Percentiles rank a stretch among this genome's conserved stretches.
Conservation (phyloP, 2,113 vertebrate genomes). For the Hoplias malabaricus region DNA sequence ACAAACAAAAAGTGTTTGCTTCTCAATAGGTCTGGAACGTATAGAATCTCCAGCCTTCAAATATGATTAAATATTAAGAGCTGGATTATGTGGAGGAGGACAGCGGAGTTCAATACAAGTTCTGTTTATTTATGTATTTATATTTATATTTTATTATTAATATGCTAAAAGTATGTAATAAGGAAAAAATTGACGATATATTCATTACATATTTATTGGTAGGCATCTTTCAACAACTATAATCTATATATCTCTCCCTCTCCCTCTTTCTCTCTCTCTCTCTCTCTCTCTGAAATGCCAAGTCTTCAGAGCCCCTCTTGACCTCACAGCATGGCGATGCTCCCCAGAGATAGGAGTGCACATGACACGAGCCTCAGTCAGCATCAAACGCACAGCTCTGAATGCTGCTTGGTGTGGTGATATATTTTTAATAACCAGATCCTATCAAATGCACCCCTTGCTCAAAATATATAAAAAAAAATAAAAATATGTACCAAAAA, state of each 20-base stretch:
- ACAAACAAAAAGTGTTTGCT: constrained; percentile 8
- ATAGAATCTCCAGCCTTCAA: neutral
- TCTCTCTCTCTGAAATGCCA: constrained; percentile 50
- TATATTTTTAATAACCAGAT: constrained; percentile 75
- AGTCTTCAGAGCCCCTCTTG: constrained; percentile 63
- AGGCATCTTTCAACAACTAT: neutral
- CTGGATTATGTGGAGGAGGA: neutral
- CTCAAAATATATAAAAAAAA: constrained; percentile 69
- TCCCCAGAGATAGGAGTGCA: constrained; percentile 62
- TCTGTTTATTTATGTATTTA: neutral
- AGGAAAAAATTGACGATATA: neutral
- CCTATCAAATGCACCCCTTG: constrained; percentile 67
- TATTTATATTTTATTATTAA: neutral
- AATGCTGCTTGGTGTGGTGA: constrained; percentile 70
- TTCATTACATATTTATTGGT: constrained; percentile 12
- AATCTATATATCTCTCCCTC: neutral
- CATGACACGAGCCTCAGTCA: constrained; percentile 67
- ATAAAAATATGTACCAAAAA: too few species aligned
- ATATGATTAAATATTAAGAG: neutral
- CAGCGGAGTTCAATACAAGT: neutral
- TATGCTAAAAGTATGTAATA: neutral
- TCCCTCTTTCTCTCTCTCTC: neutral
- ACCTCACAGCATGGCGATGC: constrained; percentile 67
- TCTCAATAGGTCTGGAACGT: neutral
- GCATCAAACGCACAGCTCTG: constrained; percentile 67